Conservation (phyloP, 2,888 invertebrate genomes). For the Diadromus collaris region DNA sequence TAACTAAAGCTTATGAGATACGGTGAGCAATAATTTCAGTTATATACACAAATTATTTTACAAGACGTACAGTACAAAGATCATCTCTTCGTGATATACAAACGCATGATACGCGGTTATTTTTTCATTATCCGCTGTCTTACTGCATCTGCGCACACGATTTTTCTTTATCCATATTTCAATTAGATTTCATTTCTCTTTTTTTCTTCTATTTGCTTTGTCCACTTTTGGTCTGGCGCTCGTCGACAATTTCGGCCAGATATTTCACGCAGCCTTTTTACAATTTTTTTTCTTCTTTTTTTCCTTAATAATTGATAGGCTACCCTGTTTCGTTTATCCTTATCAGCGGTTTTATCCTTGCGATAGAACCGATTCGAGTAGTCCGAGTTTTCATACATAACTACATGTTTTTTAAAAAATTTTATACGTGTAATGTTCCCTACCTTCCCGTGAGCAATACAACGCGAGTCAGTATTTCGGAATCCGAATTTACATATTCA, state of each 20-base stretch:
- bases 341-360: slow-evolving; percentile 72
- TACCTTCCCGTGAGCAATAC: slow-evolving; percentile 18
- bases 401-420: slow-evolving; percentile 4
- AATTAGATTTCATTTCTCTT: slow-evolving; percentile 21
- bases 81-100: slow-evolving; percentile 65
- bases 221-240: slow-evolving; percentile 26
- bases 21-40: slow-evolving; percentile 79
- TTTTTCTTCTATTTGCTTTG: slow-evolving; percentile 15
- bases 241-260: slow-evolving; percentile 32
- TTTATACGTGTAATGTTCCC: slow-evolving; percentile 11
- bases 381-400: slow-evolving; percentile 46
- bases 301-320: slow-evolving; percentile 78
- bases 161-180: slow-evolving; percentile 23
- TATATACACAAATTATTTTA: slow-evolving; percentile 79
- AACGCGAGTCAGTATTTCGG: slow-evolving; percentile 11
- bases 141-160: slow-evolving; percentile 25
- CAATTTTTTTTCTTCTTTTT: slow-evolving; percentile 55
- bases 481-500: slow-evolving; percentile 25
- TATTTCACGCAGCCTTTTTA: slow-evolving; percentile 61
- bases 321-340: slow-evolving; percentile 79
- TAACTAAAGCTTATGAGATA: slow-evolving; percentile 79
- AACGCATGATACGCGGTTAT: slow-evolving; percentile 56
- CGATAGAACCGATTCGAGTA: slow-evolving; percentile 54
- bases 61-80: slow-evolving; percentile 74
- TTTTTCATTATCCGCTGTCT: slow-evolving; percentile 24